Percentiles rank a stretch among this genome's conserved stretches.
phyloP scores from a whole-genome alignment of 2,113 vertebrate species.

The Platycercus adscitus region DNA sequence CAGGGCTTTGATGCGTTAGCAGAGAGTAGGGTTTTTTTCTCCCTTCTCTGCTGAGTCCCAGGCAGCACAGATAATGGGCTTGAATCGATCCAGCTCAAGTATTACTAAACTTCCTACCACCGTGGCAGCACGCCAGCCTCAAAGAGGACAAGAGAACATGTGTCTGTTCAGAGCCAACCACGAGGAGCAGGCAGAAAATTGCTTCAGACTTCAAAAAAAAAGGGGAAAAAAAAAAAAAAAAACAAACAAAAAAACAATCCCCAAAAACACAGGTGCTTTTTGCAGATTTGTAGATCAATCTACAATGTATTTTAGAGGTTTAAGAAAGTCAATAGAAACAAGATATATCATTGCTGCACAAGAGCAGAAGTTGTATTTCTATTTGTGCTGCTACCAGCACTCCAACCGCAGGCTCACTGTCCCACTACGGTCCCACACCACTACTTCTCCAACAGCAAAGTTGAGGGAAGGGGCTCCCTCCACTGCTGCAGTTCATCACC shows the following conservation, averaged over 20 bases:
- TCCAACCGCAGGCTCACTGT: accelerated
- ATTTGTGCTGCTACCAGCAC: neutral
- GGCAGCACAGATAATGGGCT: conserved; percentile 59
- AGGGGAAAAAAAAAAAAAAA: neutral
- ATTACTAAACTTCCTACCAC: conserved; percentile 67
- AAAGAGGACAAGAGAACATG: conserved; percentile 58
- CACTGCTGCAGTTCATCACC: neutral
- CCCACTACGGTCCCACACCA: neutral
- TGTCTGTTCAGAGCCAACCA: conserved; percentile 53
- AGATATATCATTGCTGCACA: conserved; percentile 52
- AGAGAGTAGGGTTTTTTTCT: neutral
- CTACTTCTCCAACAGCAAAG: neutral
- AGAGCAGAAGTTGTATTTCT: conserved; percentile 36
- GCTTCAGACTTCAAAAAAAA: conserved; percentile 34
- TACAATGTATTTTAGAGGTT: conserved; percentile 61
- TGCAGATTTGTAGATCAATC: conserved; percentile 69
- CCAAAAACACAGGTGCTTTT: conserved; percentile 19
- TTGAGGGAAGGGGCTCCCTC: neutral
- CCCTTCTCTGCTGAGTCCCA: neutral
- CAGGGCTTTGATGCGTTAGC: conserved; percentile 30
- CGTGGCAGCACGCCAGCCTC: conserved; percentile 24
- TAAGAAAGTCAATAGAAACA: conserved; percentile 68
- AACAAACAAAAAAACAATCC: too few relatives aligned
- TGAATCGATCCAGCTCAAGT: conserved; percentile 57
- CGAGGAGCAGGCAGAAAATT: conserved; percentile 51